Base-by-base conservation (phyloP, 53 echinoderm and acorn worm species). In the Antedon mediterranea region DNA sequence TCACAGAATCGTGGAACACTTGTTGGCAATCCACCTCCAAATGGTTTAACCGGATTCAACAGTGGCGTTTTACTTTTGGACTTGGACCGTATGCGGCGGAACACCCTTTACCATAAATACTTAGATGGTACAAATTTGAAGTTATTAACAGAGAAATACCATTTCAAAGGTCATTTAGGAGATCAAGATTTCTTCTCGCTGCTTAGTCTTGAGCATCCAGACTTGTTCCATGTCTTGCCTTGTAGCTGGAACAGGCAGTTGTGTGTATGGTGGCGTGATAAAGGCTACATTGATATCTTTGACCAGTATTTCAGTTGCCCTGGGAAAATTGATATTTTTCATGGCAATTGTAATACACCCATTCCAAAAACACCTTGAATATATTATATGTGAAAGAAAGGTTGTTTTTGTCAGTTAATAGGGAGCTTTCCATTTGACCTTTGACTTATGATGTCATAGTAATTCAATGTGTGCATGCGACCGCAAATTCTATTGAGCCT, bases 291-390 rank as follows among this genome's bases (percentile, higher is more conserved):
- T 11, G 37, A 85, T 41, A 82, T 94, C 11, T 94, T 89, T 85
- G 89, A 94, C 76, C 82, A 82, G 77, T 94, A 94, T 71, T 91
- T 83, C 72, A 81, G 29, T 28, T 94, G 95, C 73, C 83, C 79
- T 15, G 89, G 81, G 57, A 85, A 42, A 31, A 91, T 94, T 71
- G 43, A 94, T 87, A 79, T 94, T 30, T 94, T 91, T 71, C 95
- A 94, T 81, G 95, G 95, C 29, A 94, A 94, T 72, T 94, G 95
- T 79, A 94, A 94, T 79, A 94, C 95, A 3, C 87, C 89, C 8
- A 94, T 94, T 71, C 93, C 93, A 18, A 57, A 57, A 57, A 57
- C 23, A 2, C 57, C 57, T 57, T 57, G 23, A 23, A n/a, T n/a
- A n/a, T n/a, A n/a, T n/a, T n/a, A n/a, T n/a, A n/a, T n/a, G n/a